Evolutionary conservation across 2,113 vertebrate genomes (phyloP), one percentile per base, ranked within the genome.

Genomic region (Cettia cetti): DNA sequence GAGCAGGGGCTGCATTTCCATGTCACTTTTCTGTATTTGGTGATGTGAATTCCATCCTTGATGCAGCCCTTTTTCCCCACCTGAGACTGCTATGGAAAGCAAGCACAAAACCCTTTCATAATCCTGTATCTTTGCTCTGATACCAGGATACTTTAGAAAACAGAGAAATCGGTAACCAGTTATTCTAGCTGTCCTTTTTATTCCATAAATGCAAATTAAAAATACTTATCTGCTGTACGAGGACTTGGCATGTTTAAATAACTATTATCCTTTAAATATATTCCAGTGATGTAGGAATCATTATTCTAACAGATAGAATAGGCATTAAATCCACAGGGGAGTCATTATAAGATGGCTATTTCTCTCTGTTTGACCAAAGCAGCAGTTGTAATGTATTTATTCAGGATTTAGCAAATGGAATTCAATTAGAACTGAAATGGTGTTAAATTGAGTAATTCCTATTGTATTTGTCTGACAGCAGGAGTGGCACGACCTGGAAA

Each of bases 391-490:
- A 98, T 96, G 92, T 98, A 97, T 98, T 98, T 98, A 98, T 98
- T 98, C 97, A 98, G 97, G 97, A 97, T 98, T 98, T 97, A 97
- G 97, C 95, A 98, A 98, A 97, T 97, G 97, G 97, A 97, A 98
- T 98, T 98, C 97, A 98, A 97, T 98, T 98, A 98, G 96, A 94
- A 93, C 57, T 81, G 97, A 97, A 97, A 98, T 72, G 70, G 93
- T 97, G 97, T 97, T 98, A 97, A 97, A 97, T 97, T 97, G 96
- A 97, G 97, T 97, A 97, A 98, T 98, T 97, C 96, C 97, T 97
- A 94, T 97, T 97, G 96, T 96, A 88, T 97, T 97, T 96, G 86
- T 92, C 86, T 97, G 97, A 96, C 65, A 85, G 97, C 88, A 94
- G 87, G 92, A 92, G 89, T 85, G 90, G 80, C 91, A 93, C 60